Evolutionary conservation across 1,140 invertebrate genomes (phyloP), one percentile per base, ranked within the genome.

Genomic region (Drosophila takahashii): DNA sequence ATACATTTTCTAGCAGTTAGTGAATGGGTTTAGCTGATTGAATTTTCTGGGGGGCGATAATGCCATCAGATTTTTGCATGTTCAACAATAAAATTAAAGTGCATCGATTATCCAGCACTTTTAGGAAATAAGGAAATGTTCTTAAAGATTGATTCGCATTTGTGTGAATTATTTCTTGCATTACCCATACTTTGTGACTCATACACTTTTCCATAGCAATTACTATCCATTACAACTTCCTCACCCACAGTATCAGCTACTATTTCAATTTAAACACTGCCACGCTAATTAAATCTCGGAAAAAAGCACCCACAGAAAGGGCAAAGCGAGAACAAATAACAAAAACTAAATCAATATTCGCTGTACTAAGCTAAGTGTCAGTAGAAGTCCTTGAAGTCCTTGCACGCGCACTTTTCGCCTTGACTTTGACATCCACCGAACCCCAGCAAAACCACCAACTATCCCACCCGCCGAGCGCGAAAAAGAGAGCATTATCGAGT

Each of bases 291-390:
- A 86, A 86, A 79, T 86, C 47, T 79, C 65, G 62, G 22, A 47
- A 41, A 64, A 36, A 29, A 34, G 34, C 44, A 34, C 6, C 34
- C 16, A 39, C 15, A 9, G 34, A 39, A 54, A 34, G 34, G 27
- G 42, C 18, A 64, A 18, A 13, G 52, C 34, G 9, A 18, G 58
- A 29, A 39, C 32, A 52, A 73, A 72, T 37, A 52, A 53, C 75
- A 72, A 72, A 57, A 86, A 87, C 75, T 87, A 87, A 86, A 86
- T 86, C 83, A 86, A 86, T 86, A 86, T 60, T 50, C 57, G 73
- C 60, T 70, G 73, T 60, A 64, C 81, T 65, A 64, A 64, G 57
- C 41, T 16, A 57, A 70, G 66, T 70, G 66, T 57, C 66, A 66
- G 50, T 56, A 44, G 59, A 22, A 87, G 83, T 87, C 83, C 83